Base-by-base conservation (phyloP, 2,113 vertebrate genomes). In the Zapus hudsonius region DNA sequence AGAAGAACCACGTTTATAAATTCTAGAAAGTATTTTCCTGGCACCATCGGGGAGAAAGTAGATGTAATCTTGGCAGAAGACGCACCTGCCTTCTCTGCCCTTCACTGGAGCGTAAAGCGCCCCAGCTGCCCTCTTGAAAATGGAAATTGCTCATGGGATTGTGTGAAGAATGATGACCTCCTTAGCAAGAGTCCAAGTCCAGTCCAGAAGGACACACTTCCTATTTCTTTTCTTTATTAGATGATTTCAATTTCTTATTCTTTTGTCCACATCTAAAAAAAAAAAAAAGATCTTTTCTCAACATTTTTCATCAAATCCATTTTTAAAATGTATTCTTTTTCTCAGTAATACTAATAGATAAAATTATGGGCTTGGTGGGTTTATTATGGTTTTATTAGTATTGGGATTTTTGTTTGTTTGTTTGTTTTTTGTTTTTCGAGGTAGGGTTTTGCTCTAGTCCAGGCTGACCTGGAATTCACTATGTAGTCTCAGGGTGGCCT, bases 11-110 rank as follows among this genome's bases (percentile, higher is more conserved):
- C 52, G 22, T 40, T 40, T 80, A 74, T 76, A 22, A 83, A 83
- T 72, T 85, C 85, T 44, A 78, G 72, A 40, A 80, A 55, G 57
- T 55, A 2, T 92, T 93, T 95, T 89, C 47, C 75, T 75, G 23
- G 33, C 11, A 16, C 12, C 25, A n/a, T 55, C 74, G 84, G 17
- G 44, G 29, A 44, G 15, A 57, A 89, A 20, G 89, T 79, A 36
- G 69, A 31, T 90, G 17, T n/a, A 63, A 29, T 72, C n/a, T 73
- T 55, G 52, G 70, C 72, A 57, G 57, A 74, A 89, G 70, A 47
- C 59, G 13, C 15, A n/a, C 63, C 33, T 23, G 38, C 75, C n/a
- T 64, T 73, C 44, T 75, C 27, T 90, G 23, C 19, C 42, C 44
- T 5, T 52, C 12, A 4, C 23, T 44, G 47, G 44, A 25, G 3